These are phyloP conservation scores for Ia io DNA, from an alignment of 2,113 vertebrate species.

Conservation along the genomic window DNA sequence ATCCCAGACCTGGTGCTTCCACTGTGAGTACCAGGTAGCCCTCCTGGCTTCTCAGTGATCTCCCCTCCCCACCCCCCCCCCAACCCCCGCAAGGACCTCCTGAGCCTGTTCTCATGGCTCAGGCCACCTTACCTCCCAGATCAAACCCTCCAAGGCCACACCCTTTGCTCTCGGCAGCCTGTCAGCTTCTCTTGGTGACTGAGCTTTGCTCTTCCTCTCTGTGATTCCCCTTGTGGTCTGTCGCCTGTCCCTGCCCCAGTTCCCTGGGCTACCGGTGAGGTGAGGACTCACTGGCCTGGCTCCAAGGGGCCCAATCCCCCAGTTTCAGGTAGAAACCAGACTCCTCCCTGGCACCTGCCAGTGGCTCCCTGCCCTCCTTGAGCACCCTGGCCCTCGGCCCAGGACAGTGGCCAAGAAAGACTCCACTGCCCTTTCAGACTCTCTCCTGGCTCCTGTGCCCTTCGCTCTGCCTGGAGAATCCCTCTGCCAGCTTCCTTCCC, in stretches of 20 bases:
- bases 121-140: accelerated
- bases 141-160: accelerated
- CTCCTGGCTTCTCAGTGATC: neutral
- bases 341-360: neutral
- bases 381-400: neutral
- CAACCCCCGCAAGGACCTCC: neutral
- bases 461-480: no score
- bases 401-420: neutral
- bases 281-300: neutral
- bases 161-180: neutral
- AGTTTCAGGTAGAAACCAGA: constrained; percentile 11
- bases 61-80: neutral
- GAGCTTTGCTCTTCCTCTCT: neutral
- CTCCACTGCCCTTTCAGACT: neutral
- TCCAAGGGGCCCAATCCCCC: neutral
- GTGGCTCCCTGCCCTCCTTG: neutral
- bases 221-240: neutral
- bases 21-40: accelerated
- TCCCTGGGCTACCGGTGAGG: neutral
- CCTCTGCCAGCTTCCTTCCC: neutral
- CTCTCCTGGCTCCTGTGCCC: neutral
- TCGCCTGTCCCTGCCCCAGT: neutral
- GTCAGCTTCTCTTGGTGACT: neutral
- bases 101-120: neutral
- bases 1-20: neutral